phyloP scores from a whole-genome alignment of 1,140 invertebrate genomes.

The Platorchestia sp. region DNA sequence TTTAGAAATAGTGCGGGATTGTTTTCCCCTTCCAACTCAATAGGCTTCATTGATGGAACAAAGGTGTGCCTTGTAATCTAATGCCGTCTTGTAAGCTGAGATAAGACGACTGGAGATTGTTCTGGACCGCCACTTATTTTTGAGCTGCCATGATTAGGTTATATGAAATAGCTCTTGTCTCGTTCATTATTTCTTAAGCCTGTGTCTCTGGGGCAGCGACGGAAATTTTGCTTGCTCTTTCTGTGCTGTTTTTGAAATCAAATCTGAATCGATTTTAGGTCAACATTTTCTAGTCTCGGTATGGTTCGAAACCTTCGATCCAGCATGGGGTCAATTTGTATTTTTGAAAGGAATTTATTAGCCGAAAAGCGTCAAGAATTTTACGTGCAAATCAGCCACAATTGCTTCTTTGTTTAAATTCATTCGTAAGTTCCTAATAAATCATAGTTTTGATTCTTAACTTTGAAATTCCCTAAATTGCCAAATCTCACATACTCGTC shows the following conservation, averaged over 20 bases:
- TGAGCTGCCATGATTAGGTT: background rate
- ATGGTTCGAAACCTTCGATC: background rate
- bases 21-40: background rate
- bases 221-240: too few relatives aligned
- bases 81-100: background rate
- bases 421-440: background rate
- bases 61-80: background rate
- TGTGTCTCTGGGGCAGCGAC: background rate
- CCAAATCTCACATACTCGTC: background rate
- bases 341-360: background rate
- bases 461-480: background rate
- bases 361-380: background rate
- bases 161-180: background rate
- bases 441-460: background rate
- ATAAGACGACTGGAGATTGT: background rate
- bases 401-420: background rate
- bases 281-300: background rate
- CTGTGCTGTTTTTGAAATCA: background rate
- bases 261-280: background rate
- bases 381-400: background rate
- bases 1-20: background rate
- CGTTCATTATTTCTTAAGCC: background rate
- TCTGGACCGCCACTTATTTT: background rate
- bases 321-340: background rate
- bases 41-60: background rate